Percentiles rank a stretch among this genome's conserved stretches.
These are phyloP conservation scores for Ectemnius cavifrons DNA, from an alignment of 2,888 invertebrate genomes.

Conservation along the genomic window DNA sequence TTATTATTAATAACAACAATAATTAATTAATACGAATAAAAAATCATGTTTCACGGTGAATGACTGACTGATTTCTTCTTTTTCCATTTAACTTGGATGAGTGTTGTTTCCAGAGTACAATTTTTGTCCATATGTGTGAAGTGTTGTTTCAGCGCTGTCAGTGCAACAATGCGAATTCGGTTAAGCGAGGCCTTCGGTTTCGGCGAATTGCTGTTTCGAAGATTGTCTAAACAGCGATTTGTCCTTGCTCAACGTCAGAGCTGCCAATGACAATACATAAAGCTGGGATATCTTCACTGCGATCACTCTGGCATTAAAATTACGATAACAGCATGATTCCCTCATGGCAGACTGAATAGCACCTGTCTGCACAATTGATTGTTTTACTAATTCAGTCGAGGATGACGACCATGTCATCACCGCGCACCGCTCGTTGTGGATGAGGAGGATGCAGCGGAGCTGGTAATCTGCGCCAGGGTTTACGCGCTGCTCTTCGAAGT, in stretches of 20 bases:
- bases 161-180: constrained; percentile 48
- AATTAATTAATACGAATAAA: constrained; percentile 77
- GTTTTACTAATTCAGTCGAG: constrained; percentile 75
- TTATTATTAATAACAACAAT: constrained; percentile 78
- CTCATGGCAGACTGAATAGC: constrained; percentile 44
- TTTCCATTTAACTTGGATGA: constrained; percentile 62
- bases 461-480: constrained; percentile 86
- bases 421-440: constrained; percentile 72
- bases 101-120: constrained; percentile 64
- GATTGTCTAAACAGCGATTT: constrained; percentile 36
- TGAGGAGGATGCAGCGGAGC: constrained; percentile 67
- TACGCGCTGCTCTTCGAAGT: constrained; percentile 90
- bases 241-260: constrained; percentile 49
- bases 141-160: constrained; percentile 46
- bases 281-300: constrained; percentile 48
- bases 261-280: constrained; percentile 53
- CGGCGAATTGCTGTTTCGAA: constrained; percentile 46
- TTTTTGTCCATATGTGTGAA: constrained; percentile 52
- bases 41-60: constrained; percentile 76
- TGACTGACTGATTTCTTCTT: constrained; percentile 65
- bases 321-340: constrained; percentile 51
- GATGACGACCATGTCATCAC: constrained; percentile 78
- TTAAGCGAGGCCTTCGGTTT: constrained; percentile 56
- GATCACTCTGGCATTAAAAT: constrained; percentile 54
- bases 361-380: constrained; percentile 54